Conservation (phyloP, 2,113 vertebrate genomes). For the Forbesichthys agassizii region DNA sequence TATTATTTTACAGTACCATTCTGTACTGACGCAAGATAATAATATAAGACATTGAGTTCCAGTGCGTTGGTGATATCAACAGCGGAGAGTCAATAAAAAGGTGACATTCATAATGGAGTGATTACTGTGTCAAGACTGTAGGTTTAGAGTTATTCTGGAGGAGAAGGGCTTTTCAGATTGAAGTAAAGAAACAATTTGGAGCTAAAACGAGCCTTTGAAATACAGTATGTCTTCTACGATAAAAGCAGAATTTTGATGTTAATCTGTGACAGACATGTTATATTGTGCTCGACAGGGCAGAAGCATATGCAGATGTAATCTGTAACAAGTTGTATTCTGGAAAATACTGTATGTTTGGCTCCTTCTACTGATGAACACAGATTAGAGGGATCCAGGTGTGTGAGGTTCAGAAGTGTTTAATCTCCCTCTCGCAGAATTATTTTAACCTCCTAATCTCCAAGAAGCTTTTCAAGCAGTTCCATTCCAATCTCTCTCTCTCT, state of each 20-base stretch:
- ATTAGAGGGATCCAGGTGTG: constrained; percentile 10
- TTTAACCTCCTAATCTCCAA: constrained; percentile 25
- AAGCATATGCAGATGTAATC: background rate
- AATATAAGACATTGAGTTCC: background rate
- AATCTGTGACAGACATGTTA: background rate
- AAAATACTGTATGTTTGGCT: constrained; percentile 13
- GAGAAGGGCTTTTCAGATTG: background rate
- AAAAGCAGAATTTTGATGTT: background rate
- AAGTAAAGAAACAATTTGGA: background rate
- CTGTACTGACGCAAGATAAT: background rate
- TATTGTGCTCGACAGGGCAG: background rate
- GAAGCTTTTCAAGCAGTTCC: background rate
- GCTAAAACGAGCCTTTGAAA: background rate
- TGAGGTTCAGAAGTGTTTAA: constrained; percentile 10
- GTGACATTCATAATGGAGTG: background rate
- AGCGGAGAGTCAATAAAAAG: background rate
- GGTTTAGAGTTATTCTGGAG: background rate
- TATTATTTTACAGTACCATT: background rate
- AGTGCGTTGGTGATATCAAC: background rate
- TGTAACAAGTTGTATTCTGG: background rate
- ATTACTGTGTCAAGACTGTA: background rate
- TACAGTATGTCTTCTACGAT: background rate
- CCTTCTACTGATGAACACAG: constrained; percentile 9
- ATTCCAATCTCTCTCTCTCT: background rate
- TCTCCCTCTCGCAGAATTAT: constrained; percentile 36